These are phyloP conservation scores for Ariolimax columbianus DNA, from an alignment of 2,888 invertebrate species.

Conservation along the genomic window DNA sequence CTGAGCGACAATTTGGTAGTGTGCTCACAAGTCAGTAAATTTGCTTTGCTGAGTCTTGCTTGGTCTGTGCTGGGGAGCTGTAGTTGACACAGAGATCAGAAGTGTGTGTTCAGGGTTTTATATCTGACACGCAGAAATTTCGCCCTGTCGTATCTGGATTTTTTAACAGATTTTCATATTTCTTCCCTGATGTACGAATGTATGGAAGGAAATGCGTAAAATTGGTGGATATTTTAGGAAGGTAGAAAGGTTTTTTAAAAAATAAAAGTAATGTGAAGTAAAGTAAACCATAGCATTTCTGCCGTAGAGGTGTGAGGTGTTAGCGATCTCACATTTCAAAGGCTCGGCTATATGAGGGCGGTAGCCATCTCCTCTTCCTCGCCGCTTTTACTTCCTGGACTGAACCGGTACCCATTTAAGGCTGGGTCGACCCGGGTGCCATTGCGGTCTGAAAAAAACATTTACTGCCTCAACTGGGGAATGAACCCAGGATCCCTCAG, in stretches of 20 bases:
- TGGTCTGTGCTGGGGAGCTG: background rate
- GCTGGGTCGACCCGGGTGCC: too few relatives aligned
- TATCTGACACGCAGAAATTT: constrained; percentile 17
- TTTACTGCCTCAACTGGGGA: too few relatives aligned
- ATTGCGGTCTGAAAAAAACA: too few relatives aligned
- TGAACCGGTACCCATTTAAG: too few relatives aligned
- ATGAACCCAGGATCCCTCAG: too few relatives aligned
- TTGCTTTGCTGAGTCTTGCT: constrained; percentile 30
- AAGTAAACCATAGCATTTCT: too few relatives aligned
- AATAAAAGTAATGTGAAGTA: background rate
- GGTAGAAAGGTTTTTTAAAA: background rate
- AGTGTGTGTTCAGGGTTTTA: constrained; percentile 38
- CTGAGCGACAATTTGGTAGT: constrained; percentile 33
- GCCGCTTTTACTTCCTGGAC: too few relatives aligned
- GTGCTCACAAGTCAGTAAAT: constrained; percentile 32
- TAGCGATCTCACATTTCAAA: too few relatives aligned
- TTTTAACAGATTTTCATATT: background rate
- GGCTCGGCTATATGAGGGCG: too few relatives aligned
- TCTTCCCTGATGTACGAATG: background rate
- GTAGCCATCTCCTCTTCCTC: too few relatives aligned
- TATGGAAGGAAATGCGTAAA: background rate
- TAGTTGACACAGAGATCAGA: constrained; percentile 28
- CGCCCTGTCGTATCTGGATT: background rate
- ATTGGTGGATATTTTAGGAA: background rate
- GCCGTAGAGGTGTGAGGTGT: too few relatives aligned